Percentiles rank a stretch among this genome's conserved stretches.
These are phyloP conservation scores for Alca torda DNA, from an alignment of 2,797 vertebrate species.

Conservation along the genomic window DNA sequence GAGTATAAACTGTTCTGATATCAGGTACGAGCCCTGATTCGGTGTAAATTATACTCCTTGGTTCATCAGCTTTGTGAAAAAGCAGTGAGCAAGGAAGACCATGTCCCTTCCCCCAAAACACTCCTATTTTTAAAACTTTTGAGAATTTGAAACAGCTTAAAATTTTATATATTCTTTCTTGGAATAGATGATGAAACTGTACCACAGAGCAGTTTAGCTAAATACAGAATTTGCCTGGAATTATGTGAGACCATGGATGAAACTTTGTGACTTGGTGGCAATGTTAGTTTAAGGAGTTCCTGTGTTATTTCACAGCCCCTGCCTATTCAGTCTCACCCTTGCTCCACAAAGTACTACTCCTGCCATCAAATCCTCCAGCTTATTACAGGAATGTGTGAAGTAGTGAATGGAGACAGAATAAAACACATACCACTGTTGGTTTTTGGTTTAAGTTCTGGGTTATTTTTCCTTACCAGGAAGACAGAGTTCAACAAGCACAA, in stretches of 20 bases:
- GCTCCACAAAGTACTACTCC: neutral
- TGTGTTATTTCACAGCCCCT: neutral
- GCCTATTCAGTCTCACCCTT: neutral
- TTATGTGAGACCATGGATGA: neutral
- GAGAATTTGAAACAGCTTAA: neutral
- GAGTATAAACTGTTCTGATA: neutral
- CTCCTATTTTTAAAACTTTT: neutral
- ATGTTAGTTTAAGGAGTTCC: neutral
- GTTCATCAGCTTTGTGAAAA: neutral
- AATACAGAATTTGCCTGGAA: neutral
- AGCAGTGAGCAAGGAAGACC: neutral
- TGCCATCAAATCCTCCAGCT: neutral
- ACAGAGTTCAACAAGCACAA: neutral
- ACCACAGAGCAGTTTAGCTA: neutral
- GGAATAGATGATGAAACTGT: neutral
- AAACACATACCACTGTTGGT: neutral
- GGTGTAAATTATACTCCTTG: neutral
- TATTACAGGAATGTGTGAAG: neutral
- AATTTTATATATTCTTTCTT: neutral
- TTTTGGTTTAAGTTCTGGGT: neutral
- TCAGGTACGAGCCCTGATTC: neutral
- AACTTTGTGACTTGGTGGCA: neutral
- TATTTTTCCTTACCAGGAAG: neutral
- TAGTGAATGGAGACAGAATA: neutral
- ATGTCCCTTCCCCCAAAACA: neutral